These are phyloP conservation scores for Petrocephalus schoutedeni DNA, from an alignment of 2,797 vertebrate genomes.

Conservation along the genomic window DNA sequence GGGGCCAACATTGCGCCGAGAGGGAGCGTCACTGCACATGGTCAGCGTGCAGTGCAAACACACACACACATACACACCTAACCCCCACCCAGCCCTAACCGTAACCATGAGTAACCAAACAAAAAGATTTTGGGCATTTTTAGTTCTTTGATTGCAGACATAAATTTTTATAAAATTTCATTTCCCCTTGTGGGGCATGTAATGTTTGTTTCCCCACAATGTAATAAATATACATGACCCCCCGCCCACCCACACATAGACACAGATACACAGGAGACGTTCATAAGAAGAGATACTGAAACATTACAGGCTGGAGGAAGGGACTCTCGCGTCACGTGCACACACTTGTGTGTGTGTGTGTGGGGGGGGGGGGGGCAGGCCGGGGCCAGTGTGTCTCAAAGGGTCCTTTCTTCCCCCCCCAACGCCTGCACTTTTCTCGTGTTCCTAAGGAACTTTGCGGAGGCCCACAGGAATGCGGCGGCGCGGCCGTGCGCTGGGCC, in stretches of 20 bases:
- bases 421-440: slow-evolving; percentile 68
- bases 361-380: slow-evolving; percentile 4
- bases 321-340: slow-evolving; percentile 25
- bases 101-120: too few relatives aligned
- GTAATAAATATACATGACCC: background rate
- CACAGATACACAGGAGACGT: background rate
- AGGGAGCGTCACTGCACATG: background rate
- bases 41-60: background rate
- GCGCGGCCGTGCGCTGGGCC: background rate
- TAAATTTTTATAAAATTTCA: background rate
- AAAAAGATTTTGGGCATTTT: background rate
- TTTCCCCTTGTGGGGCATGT: background rate
- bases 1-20: background rate
- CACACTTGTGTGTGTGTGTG: slow-evolving; percentile 21
- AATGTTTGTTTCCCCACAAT: too few relatives aligned
- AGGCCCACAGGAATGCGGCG: slow-evolving; percentile 64
- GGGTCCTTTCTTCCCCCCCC: slow-evolving; percentile 63
- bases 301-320: slow-evolving; percentile 36
- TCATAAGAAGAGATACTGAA: background rate
- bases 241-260: background rate
- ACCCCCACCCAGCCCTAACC: too few relatives aligned
- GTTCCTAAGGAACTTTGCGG: slow-evolving; percentile 76
- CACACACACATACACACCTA: background rate
- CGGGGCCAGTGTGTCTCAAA: slow-evolving; percentile 52
- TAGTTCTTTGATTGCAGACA: background rate